Evolutionary conservation across 2,888 invertebrate species (phyloP), one percentile per base, ranked within the genome.

Genomic region (Oxycera nigricornis): DNA sequence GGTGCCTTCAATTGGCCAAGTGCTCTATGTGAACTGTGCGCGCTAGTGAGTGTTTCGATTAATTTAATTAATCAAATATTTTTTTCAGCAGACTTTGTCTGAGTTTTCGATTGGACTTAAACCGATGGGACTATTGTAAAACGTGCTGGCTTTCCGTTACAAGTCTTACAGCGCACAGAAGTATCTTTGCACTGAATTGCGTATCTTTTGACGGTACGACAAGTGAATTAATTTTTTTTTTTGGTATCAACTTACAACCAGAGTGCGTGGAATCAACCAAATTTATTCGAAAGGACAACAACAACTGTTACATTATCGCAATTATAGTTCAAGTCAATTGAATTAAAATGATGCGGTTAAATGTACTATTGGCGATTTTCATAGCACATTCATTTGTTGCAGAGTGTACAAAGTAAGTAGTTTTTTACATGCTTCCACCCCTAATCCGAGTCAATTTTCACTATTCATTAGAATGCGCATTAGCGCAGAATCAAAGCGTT

Each of bases 321-420:
- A 6, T 28, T 22, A 24, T 55, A 55, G n/a, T n/a, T n/a, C n/a
- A n/a, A n/a, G n/a, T 4, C 28, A 31, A 61, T 17, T 7, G 17
- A 46, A 46, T 26, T 9, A 31, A 62, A 30, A 68, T 68, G 67
- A 22, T 20, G 70, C 70, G 70, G 35, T 55, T 35, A 22, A 52
- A 17, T 22, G 31, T 22, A 35, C 31, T 70, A 20, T 20, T 52
- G 20, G 20, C 22, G 68, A 28, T 70, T 11, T 52, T 70, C 2
- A 55, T 22, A 31, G 20, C 70, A 11, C 14, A 55, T 11, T 30
- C 31, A 6, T 31, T 17, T n/a, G 31, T 55, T n/a, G 70, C 17
- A 2, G 31, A 70, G 26, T 70, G 70, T 55, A 31, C 52, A 70
- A 52, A 70, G 70, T 70, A 70, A 70, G 70, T 6, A n/a, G n/a